Conservation (phyloP, 2,888 invertebrate genomes). For the Diplazon laetatorius region DNA sequence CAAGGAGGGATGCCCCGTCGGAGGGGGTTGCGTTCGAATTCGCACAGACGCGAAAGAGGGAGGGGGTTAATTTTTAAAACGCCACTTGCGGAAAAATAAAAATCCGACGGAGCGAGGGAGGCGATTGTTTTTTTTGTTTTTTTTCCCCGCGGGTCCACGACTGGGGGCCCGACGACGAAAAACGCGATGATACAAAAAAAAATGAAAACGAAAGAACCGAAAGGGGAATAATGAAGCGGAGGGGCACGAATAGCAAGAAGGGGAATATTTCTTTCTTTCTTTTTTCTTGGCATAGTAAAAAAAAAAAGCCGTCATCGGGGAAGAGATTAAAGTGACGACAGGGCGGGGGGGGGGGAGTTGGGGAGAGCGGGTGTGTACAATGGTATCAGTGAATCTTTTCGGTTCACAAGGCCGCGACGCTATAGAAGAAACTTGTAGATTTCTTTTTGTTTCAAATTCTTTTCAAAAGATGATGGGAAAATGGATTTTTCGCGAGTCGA, state of each 20-base stretch:
- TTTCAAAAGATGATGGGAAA: constrained; percentile 63
- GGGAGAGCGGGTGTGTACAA: constrained; percentile 20
- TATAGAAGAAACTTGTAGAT: constrained; percentile 73
- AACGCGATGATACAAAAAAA: background rate
- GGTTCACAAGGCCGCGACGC: constrained; percentile 18
- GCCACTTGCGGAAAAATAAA: constrained; percentile 80
- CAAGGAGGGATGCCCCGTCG: constrained; percentile 1
- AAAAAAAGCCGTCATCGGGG: background rate
- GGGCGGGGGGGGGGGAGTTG: constrained; percentile 56
- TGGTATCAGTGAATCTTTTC: constrained; percentile 52
- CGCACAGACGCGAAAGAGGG: constrained; percentile 39
- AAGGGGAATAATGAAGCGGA: constrained; percentile 39
- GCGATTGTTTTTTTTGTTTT: constrained; percentile 63
- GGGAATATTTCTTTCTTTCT: constrained; percentile 65
- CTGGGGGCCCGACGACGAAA: constrained; percentile 31
- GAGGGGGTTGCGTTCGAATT: constrained; percentile 43
- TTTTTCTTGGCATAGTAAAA: too few relatives aligned
- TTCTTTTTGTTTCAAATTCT: too few relatives aligned
- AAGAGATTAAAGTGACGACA: constrained; percentile 28
- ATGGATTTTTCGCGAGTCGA: constrained; percentile 9
- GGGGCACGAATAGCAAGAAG: constrained; percentile 40
- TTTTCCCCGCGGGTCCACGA: constrained; percentile 1
- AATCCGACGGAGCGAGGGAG: constrained; percentile 73
- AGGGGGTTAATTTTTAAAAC: constrained; percentile 79
- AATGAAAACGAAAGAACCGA: constrained; percentile 23